Conservation (phyloP, 2,113 vertebrate species). For the Scomber japonicus region DNA sequence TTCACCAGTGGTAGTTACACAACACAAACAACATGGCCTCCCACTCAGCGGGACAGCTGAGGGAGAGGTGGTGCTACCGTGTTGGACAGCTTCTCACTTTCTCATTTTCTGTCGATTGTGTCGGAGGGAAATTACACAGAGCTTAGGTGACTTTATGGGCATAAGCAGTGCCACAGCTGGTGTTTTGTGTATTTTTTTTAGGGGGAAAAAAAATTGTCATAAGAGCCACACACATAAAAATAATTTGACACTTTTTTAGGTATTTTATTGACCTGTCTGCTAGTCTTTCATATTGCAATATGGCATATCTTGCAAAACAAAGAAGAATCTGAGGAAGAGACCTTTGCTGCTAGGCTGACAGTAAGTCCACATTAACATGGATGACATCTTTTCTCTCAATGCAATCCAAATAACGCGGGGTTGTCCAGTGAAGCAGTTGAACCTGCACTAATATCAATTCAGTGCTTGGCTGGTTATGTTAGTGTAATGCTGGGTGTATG, state of each 20-base stretch:
- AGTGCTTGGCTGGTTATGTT: too few relatives aligned
- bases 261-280: constrained; percentile 31
- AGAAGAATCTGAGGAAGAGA: background rate
- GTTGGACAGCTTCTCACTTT: constrained; percentile 68
- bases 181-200: constrained; percentile 19
- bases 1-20: constrained; percentile 66
- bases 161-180: constrained; percentile 50
- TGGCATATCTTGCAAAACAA: background rate
- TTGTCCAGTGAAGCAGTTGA: too few relatives aligned
- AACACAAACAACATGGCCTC: constrained; percentile 76
- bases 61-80: constrained; percentile 70
- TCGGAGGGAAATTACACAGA: constrained; percentile 60
- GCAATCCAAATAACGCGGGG: too few relatives aligned
- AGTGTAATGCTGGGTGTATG: too few relatives aligned
- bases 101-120: constrained; percentile 73
- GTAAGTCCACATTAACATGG: too few relatives aligned
- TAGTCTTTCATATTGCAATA: background rate
- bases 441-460: too few relatives aligned
- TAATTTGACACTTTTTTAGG: constrained; percentile 9
- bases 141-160: constrained; percentile 54
- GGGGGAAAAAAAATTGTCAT: constrained; percentile 36
- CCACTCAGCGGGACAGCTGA: constrained; percentile 62
- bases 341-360: too few relatives aligned
- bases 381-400: too few relatives aligned
- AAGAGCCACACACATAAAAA: constrained; percentile 27